A percentile compares a stretch with the other conserved stretches of the same genome.
These are phyloP conservation scores for Dinocampus coccinellae DNA, from an alignment of 2,888 invertebrate species.

Conservation along the genomic window DNA sequence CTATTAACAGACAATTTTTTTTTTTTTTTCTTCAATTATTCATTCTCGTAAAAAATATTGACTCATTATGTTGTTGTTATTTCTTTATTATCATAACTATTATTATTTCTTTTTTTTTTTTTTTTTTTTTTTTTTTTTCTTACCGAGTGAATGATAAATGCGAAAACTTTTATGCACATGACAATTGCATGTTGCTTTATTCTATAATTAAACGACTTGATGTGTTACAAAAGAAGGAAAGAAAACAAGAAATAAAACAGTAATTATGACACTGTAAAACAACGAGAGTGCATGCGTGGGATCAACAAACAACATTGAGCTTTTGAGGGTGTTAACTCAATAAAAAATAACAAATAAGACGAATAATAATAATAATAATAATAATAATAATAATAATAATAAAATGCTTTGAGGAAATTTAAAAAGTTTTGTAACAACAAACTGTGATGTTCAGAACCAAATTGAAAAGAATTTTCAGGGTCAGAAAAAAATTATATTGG, in stretches of 20 bases:
- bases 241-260: slow-evolving; percentile 23
- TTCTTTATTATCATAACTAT: not conserved
- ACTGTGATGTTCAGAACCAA: slow-evolving; percentile 41
- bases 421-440: not conserved
- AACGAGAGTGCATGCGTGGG: slow-evolving; percentile 39
- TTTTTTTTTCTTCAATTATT: not conserved
- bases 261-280: slow-evolving; percentile 40
- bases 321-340: slow-evolving; percentile 24
- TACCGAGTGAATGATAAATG: slow-evolving; percentile 41
- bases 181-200: slow-evolving; percentile 40
- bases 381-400: not conserved
- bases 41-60: not conserved
- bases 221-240: slow-evolving; percentile 32
- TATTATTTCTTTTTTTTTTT: not conserved
- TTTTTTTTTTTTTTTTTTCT: slow-evolving; percentile 23
- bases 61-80: not conserved
- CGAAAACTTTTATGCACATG: slow-evolving; percentile 28
- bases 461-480: slow-evolving; percentile 60
- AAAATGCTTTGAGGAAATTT: not conserved
- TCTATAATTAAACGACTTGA: slow-evolving; percentile 20
- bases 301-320: not conserved
- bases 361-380: not conserved
- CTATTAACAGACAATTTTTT: not conserved
- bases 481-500: slow-evolving; percentile 54
- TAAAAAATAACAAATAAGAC: not conserved